Base-by-base conservation (phyloP, 2,797 vertebrate genomes). In the Heteromormyrus szaboi region DNA sequence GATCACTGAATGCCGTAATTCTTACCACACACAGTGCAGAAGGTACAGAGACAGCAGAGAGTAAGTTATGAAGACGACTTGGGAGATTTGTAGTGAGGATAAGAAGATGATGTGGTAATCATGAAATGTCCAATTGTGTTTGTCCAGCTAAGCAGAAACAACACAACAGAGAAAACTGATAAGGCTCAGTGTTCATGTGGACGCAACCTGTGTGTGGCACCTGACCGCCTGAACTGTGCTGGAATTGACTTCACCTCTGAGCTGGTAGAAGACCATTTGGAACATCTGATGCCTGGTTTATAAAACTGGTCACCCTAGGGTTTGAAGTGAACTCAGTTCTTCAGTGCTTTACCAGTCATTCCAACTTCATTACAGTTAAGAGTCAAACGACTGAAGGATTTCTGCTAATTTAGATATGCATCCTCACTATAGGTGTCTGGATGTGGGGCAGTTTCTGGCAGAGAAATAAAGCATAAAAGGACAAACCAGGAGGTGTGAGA, bases 401-500 rank as follows among this genome's bases (percentile, higher is more conserved):
- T 86, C 85, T 56, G 86, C 3, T 91, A 92, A 86, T 91, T 88
- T 88, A 85, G 0, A 14, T 85, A 0, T 56, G 50, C 87, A 87
- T 37, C 17, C 88, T 92, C 90, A 4, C 0, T 0, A 0, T 85
- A 17, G 29, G 88, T 44, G 88, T 86, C 29, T 33, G 2, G 2
- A 0, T 3, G 59, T 14, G 79, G 4, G 89, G 51, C 81, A 88
- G 0, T 88, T 89, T 83, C 29, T 14, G 4, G 54, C 88, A 68
- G 54, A 51, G 89, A 88, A 90, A 87, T 87, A 89, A 72, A 50
- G 62, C 76, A 76, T 12, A 62, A 86, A 22, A 81, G 54, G 44
- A 81, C 33, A 4, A 89, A n/a, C 54, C 33, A 88, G 12, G 93
- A 94, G 92, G 92, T 91, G 93, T 90, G 93, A 93, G 87, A 90